Evolutionary conservation across 2,888 invertebrate species (phyloP).

Genomic region (Drosophila buzzatii): DNA sequence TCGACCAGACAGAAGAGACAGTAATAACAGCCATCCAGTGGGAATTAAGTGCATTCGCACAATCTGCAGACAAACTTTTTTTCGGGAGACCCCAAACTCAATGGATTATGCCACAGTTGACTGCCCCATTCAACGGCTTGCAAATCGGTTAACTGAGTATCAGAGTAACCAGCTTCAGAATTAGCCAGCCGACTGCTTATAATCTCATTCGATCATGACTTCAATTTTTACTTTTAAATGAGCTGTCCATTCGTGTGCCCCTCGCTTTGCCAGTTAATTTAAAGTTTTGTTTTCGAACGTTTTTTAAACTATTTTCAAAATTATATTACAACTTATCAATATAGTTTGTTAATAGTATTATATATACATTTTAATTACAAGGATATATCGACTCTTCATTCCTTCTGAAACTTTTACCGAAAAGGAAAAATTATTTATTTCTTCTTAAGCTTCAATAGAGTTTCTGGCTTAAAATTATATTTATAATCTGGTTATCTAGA

Average conservation of each 20-base stretch:
- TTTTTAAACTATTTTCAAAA: not conserved
- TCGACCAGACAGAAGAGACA: slow-evolving; percentile 23
- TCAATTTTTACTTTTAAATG: not conserved
- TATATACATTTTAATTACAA: not conserved
- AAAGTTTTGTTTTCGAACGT: no score
- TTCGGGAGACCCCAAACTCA: not conserved
- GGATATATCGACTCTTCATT: no score
- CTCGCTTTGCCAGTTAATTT: not conserved
- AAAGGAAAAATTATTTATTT: not conserved
- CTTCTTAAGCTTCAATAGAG: no score
- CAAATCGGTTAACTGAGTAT: slow-evolving; percentile 1
- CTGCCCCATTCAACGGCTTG: slow-evolving; percentile 3
- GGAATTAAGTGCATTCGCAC: slow-evolving; percentile 35
- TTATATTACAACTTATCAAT: not conserved
- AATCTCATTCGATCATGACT: slow-evolving; percentile 11
- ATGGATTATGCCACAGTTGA: slow-evolving; percentile 4
- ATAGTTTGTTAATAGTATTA: not conserved
- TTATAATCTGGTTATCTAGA: no score
- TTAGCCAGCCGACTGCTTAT: slow-evolving; percentile 12
- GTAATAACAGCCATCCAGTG: slow-evolving; percentile 42
- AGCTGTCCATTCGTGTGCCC: not conserved
- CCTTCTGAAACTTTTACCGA: not conserved
- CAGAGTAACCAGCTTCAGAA: slow-evolving; percentile 16
- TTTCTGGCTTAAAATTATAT: no score
- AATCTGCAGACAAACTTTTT: not conserved